Base-by-base conservation (phyloP, 2,113 vertebrate genomes). In the Pipra filicauda region DNA sequence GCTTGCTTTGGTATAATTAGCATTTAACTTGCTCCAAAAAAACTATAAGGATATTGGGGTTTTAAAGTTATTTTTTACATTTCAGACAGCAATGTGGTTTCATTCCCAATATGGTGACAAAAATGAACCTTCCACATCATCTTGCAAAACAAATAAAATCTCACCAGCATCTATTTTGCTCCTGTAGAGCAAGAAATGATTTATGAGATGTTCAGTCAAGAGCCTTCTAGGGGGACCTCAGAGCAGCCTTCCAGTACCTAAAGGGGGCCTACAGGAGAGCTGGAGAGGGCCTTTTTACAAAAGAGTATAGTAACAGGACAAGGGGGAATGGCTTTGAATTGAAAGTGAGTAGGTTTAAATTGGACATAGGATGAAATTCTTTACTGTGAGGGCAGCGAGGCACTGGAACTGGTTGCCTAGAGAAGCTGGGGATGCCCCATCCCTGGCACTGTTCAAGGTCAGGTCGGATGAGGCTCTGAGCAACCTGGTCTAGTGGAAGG, bases 121-220 rank as follows among this genome's bases (percentile, higher is more conserved):
- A 51, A 59, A 48, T 30, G 20, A 81, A 35, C 18, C 8, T 18
- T 90, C 67, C 70, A 24, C 37, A 43, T 59, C 12, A 54, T 24
- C 95, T 95, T 89, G 41, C 44, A 96, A 88, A 96, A 65, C 55
- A 95, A 95, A 88, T 33, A 72, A 95, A 74, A 81, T 16, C 15
- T 33, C 15, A 18, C 28, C 44, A 58, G 41, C 13, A 51, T 4
- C 22, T 77, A 59, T 78, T 80, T 85, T 22, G 16, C 76, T 87
- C 46, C 31, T 65, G 7, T 12, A 64, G 22, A 83, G 41, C 26
- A 62, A 54, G 48, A 82, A 19, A 61, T 67, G 9, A 71, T 85
- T 78, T 76, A 61, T 65, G 69, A 82, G 70, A 77, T 21, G 74
- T 93, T 94, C 26, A 15, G 57, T 93, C 76, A 85, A 89, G 55